A percentile compares a stretch with the other conserved stretches of the same genome.
phyloP scores from a whole-genome alignment of 2,888 invertebrate species.

The Aricia artaxerxes region DNA sequence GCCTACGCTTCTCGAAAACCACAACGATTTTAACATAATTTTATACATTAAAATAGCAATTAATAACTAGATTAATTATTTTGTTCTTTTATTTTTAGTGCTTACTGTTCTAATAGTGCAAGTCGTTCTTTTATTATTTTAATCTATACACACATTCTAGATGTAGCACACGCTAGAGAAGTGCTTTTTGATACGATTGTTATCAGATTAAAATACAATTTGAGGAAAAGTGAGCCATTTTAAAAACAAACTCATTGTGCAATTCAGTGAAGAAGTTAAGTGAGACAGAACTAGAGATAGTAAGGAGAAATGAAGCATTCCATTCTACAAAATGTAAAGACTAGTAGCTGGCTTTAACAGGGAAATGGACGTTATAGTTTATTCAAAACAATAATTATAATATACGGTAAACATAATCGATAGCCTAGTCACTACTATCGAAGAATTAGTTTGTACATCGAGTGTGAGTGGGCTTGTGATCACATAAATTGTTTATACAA shows the following conservation, averaged over 20 bases:
- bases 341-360: constrained; percentile 80
- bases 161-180: constrained; percentile 19
- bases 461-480: constrained; percentile 58
- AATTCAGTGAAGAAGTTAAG: constrained; percentile 76
- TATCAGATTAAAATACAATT: constrained; percentile 51
- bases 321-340: constrained; percentile 71
- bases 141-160: constrained; percentile 25
- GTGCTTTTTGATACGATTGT: constrained; percentile 31
- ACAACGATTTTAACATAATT: constrained; percentile 24
- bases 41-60: background rate
- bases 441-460: constrained; percentile 55
- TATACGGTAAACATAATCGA: constrained; percentile 39
- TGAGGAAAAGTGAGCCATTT: constrained; percentile 81
- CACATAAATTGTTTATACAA: constrained; percentile 37
- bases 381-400: constrained; percentile 53
- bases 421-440: constrained; percentile 36
- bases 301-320: constrained; percentile 79
- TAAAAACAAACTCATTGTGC: constrained; percentile 78
- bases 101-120: constrained; percentile 28
- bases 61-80: constrained; percentile 6
- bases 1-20: background rate
- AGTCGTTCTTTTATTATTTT: background rate
- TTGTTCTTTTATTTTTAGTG: constrained; percentile 4
- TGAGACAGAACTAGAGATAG: constrained; percentile 74
- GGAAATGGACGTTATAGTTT: constrained; percentile 75